phyloP scores from a whole-genome alignment of 2,113 vertebrate species.

The Piaya cayana region DNA sequence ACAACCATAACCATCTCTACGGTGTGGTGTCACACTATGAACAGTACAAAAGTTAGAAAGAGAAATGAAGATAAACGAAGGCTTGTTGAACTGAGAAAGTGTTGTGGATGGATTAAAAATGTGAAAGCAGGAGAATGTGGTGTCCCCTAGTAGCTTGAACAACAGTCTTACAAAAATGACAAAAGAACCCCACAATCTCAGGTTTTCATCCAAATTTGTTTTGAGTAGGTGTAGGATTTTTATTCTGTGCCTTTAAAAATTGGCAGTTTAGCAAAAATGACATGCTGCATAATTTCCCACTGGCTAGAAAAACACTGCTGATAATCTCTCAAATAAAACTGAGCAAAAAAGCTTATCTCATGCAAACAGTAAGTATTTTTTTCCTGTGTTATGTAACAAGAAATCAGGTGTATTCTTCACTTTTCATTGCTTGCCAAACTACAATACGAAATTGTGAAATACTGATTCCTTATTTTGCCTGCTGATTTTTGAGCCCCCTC shows the following conservation, averaged over 20 bases:
- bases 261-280: background rate
- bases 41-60: background rate
- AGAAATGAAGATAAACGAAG: background rate
- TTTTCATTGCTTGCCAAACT: background rate
- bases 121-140: background rate
- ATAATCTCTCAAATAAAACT: constrained; percentile 4
- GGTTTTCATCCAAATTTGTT: background rate
- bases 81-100: background rate
- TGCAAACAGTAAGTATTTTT: background rate
- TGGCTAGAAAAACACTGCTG: background rate
- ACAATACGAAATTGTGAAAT: background rate
- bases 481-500: background rate
- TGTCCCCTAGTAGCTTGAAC: background rate
- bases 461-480: background rate
- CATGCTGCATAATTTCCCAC: background rate
- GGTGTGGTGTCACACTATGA: background rate
- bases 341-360: constrained; percentile 28
- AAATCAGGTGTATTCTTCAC: background rate
- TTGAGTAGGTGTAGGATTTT: background rate
- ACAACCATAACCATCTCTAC: background rate
- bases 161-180: background rate
- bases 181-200: background rate
- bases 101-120: background rate
- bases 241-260: constrained; percentile 16
- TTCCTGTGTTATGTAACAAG: background rate